A percentile compares a stretch with the other conserved stretches of the same genome.
Evolutionary conservation across 2,113 vertebrate species (phyloP).

Genomic region (Calonectris borealis): DNA sequence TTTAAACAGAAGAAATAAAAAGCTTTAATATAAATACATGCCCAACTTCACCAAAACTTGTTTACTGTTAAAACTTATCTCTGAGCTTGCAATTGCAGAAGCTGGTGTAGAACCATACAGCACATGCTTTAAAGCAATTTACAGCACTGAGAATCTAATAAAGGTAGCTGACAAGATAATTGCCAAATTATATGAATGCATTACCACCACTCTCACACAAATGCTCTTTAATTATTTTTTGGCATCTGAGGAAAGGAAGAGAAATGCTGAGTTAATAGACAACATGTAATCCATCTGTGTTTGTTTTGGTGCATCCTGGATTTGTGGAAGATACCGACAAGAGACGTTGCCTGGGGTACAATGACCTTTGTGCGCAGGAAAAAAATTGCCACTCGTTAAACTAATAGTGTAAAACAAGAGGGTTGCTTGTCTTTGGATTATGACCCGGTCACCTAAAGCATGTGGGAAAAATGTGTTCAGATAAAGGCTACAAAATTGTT

Average conservation of each 20-base stretch:
- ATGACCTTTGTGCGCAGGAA: constrained; percentile 44
- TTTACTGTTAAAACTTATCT: neutral
- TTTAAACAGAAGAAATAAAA: neutral
- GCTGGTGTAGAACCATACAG: neutral
- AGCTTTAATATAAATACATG: neutral
- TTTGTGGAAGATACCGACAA: constrained; percentile 44
- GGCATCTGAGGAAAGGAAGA: constrained; percentile 54
- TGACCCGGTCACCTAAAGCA: constrained; percentile 73
- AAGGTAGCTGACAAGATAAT: constrained; percentile 65
- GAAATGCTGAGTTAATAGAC: constrained; percentile 25
- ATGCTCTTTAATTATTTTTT: constrained; percentile 65
- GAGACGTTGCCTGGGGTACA: constrained; percentile 40
- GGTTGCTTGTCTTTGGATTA: constrained; percentile 64
- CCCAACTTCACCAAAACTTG: neutral
- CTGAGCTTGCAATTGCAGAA: neutral
- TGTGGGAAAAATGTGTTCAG: constrained; percentile 67
- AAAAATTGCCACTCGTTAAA: constrained; percentile 30
- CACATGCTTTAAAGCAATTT: constrained; percentile 35
- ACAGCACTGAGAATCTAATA: constrained; percentile 29
- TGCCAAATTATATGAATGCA: constrained; percentile 52
- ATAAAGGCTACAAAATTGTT: constrained; percentile 72
- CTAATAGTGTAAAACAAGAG: constrained; percentile 62
- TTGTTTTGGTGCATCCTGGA: constrained; percentile 51
- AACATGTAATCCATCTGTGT: constrained; percentile 55
- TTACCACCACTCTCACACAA: constrained; percentile 14